A percentile compares a stretch with the other conserved stretches of the same genome.
Conservation (phyloP, 1,140 invertebrate species). For the Trichonephila clavata region DNA sequence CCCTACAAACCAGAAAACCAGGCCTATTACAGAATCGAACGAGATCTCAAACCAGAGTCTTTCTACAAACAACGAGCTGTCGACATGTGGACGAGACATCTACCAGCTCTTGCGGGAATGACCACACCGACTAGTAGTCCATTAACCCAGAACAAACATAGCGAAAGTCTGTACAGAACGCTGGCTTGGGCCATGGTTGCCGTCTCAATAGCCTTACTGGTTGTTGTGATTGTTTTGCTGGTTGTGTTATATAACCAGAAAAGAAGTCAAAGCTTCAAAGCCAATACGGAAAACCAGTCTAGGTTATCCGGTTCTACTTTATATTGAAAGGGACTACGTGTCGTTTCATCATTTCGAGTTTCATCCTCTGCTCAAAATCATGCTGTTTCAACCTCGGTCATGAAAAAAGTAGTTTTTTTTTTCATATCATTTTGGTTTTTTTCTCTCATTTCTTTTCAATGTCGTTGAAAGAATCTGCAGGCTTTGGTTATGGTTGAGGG, state of each 20-base stretch:
- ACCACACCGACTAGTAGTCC: constrained; percentile 55
- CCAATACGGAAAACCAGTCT: constrained; percentile 71
- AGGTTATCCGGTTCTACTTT: constrained; percentile 77
- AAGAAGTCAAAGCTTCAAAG: constrained; percentile 78
- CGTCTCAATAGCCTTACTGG: constrained; percentile 76
- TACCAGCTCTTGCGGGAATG: constrained; percentile 71
- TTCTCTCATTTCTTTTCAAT: too few species aligned
- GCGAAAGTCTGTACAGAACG: constrained; percentile 76
- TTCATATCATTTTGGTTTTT: too few species aligned
- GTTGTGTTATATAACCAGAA: constrained; percentile 78
- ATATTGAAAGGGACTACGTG: constrained; percentile 78
- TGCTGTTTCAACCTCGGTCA: too few species aligned
- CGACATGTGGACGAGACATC: constrained; percentile 77
- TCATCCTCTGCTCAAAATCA: too few species aligned
- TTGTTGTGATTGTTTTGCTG: constrained; percentile 78
- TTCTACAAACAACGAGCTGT: constrained; percentile 67
- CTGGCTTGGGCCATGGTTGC: constrained; percentile 79
- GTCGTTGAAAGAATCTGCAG: too few species aligned
- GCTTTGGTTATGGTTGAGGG: too few species aligned
- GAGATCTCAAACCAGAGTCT: constrained; percentile 29
- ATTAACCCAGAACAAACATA: constrained; percentile 53
- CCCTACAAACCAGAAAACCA: constrained; percentile 62
- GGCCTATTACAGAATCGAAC: constrained; percentile 77
- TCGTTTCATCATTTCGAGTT: background rate
- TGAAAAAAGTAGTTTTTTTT: too few species aligned